Conservation (phyloP, 2,113 vertebrate genomes). For the Rhinoptilus africanus region DNA sequence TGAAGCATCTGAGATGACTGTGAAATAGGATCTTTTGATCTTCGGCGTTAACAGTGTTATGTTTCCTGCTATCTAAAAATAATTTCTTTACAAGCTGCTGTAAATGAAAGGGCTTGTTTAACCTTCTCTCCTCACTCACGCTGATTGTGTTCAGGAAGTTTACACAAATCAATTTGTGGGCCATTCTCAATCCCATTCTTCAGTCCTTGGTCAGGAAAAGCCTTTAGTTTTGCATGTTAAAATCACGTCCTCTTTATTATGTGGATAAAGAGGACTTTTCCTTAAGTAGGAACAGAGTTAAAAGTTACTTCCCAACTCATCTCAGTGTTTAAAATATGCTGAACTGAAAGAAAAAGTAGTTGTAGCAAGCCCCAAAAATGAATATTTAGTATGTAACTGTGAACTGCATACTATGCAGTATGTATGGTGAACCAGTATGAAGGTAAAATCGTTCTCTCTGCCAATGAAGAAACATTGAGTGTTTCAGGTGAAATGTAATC, state of each 20-base stretch:
- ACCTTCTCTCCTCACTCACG: neutral
- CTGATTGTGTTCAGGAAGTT: constrained; percentile 29
- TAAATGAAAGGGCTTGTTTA: constrained; percentile 46
- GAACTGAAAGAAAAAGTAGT: neutral
- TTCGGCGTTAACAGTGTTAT: neutral
- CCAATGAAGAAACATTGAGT: neutral
- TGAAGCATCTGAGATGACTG: neutral
- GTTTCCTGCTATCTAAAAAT: constrained; percentile 59
- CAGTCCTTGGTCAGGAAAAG: neutral
- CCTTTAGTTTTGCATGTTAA: neutral
- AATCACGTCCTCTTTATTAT: constrained; percentile 3
- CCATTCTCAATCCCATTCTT: neutral
- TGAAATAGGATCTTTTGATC: constrained; percentile 52
- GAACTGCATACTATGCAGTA: too few relatives aligned
- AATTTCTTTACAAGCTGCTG: constrained; percentile 41
- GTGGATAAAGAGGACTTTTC: neutral
- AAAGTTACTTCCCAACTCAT: neutral
- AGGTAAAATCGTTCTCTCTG: neutral
- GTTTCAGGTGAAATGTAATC: neutral
- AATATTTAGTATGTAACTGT: neutral
- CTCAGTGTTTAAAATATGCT: neutral
- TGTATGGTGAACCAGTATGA: neutral
- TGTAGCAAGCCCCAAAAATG: neutral
- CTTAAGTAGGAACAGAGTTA: neutral
- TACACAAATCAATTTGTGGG: neutral